Conservation (phyloP, 2,888 invertebrate species). For the Trypoxylon attenuatum region DNA sequence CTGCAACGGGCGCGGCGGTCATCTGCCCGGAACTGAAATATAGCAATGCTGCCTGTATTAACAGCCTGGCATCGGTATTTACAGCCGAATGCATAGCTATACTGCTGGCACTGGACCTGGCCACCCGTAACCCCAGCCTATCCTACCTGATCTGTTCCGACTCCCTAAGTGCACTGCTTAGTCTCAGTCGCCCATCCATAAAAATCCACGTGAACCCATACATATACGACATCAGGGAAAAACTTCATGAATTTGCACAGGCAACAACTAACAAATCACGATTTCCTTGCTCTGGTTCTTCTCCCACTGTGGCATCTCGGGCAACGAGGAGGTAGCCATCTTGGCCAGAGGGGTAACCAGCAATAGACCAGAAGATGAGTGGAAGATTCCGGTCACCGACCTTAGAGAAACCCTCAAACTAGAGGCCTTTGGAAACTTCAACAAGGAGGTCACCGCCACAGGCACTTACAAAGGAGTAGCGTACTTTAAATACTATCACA, state of each 20-base stretch:
- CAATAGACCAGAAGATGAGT: background rate
- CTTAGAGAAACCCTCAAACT: background rate
- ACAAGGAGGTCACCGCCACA: background rate
- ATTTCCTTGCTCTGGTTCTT: background rate
- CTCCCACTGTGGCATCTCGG: background rate
- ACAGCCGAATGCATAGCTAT: background rate
- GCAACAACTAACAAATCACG: no score
- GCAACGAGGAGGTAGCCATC: background rate
- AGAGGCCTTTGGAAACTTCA: background rate
- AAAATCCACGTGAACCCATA: background rate
- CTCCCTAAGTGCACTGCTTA: background rate
- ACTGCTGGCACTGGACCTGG: background rate
- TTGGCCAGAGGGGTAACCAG: background rate
- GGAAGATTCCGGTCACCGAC: background rate
- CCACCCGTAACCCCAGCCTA: background rate
- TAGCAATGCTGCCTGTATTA: background rate
- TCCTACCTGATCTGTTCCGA: background rate
- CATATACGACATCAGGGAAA: background rate
- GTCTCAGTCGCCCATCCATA: background rate
- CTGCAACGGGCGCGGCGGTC: background rate
- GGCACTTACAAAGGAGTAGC: background rate
- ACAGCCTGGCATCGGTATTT: background rate
- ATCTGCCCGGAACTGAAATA: background rate
- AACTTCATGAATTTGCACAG: no score
- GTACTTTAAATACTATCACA: background rate